A percentile compares a stretch with the other conserved stretches of the same genome.
Conservation (phyloP, 2,888 invertebrate species). For the Lepidocyrtoides sp. region DNA sequence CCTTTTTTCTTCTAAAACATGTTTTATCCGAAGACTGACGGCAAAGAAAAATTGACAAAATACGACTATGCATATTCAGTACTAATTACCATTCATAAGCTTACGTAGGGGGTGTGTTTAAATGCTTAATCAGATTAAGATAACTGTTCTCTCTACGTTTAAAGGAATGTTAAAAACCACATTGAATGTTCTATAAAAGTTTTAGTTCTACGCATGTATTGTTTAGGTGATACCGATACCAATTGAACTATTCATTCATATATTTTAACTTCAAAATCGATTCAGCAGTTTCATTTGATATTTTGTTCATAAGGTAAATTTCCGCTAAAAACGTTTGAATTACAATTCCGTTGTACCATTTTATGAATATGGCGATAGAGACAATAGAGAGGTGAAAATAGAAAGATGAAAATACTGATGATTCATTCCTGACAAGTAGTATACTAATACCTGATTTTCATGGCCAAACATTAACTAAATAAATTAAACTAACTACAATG, state of each 20-base stretch:
- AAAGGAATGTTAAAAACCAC: too few species aligned
- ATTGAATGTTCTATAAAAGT: neutral
- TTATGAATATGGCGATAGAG: too few species aligned
- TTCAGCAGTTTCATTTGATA: too few species aligned
- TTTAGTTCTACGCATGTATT: too few species aligned
- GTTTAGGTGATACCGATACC: too few species aligned
- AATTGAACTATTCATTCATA: too few species aligned
- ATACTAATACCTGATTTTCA: neutral
- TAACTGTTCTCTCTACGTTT: neutral
- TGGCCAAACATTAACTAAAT: neutral
- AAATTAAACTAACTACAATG: neutral
- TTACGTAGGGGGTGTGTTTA: neutral
- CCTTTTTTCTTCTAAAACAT: neutral
- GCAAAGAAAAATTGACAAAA: slow-evolving; percentile 40
- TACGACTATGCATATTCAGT: neutral
- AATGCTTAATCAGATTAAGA: neutral
- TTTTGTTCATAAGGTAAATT: too few species aligned
- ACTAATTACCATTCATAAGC: neutral
- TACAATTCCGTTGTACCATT: too few species aligned
- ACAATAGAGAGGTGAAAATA: neutral
- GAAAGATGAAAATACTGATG: too few species aligned
- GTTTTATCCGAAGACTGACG: slow-evolving; percentile 25
- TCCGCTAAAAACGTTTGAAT: too few species aligned
- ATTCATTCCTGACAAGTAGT: neutral
- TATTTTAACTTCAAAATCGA: too few species aligned